Base-by-base conservation (phyloP, 2,888 invertebrate species). In the Eupsilia transversa region DNA sequence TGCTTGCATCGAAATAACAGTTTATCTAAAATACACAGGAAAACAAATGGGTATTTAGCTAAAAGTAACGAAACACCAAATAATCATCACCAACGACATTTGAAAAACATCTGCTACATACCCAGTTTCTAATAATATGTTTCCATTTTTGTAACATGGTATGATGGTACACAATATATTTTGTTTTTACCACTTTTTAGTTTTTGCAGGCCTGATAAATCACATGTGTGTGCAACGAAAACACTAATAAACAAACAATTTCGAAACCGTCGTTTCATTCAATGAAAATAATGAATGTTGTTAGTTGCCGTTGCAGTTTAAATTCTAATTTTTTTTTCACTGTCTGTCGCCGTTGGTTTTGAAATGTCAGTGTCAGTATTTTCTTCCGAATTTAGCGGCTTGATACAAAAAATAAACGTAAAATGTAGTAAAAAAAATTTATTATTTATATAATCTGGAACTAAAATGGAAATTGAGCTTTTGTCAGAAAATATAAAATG, bases 111-210 rank as follows among this genome's bases (percentile, higher is more conserved):
- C 73, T 72, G 67, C 75, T 72, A 84, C 93, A 92, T 91, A 96
- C 96, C 96, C 96, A 96, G 87, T 96, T 96, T 77, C 87, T 90
- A 75, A 96, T 90, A 85, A 96, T 95, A 79, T 68, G 87, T 90
- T 94, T 96, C 96, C 96, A 96, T 90, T 94, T 95, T 67, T 91
- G 90, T 85, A 94, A 90, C 96, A 96, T 95, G 87, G n/a, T 77
- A 0, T n/a, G 17, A 43, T n/a, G 20, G 80, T 93, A 84, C 74
- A 73, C 61, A 59, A 77, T 71, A 35, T 75, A 72, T 67, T 84
- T 68, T 79, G 79, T 79, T 85, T 79, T 72, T 59, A 75, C 75
- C 63, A 54, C 74, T 74, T 64, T 68, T 74, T 69, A 0, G 7
- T 46, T 78, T 80, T 63, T 17, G 27, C 27, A 14, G 27, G 30